phyloP scores from a whole-genome alignment of 2,888 invertebrate species.

The Caenorhabditis angaria region DNA sequence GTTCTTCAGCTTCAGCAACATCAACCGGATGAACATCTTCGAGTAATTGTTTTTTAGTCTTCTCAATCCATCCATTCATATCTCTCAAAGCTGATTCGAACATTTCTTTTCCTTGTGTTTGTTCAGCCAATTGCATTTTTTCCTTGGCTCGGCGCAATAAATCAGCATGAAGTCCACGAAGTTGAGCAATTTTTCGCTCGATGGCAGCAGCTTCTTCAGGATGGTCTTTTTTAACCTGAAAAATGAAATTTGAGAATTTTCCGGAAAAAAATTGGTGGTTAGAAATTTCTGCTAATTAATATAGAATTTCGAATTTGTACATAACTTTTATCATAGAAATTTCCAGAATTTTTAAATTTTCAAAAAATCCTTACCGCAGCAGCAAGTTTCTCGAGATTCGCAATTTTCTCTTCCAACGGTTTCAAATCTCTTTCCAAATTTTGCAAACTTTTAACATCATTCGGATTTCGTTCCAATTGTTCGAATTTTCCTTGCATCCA shows the following conservation, averaged over 20 bases:
- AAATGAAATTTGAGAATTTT: too few species aligned
- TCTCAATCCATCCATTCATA: conserved; percentile 56
- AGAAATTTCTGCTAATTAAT: too few species aligned
- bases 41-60: conserved; percentile 53
- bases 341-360: too few species aligned
- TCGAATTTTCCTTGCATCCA: conserved; percentile 97
- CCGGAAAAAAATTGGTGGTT: too few species aligned
- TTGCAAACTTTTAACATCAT: conserved; percentile 69
- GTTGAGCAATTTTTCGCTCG: conserved; percentile 83
- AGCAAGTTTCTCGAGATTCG: conserved; percentile 85
- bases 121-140: conserved; percentile 85
- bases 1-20: conserved; percentile 88
- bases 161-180: conserved; percentile 87
- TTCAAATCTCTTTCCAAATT: conserved; percentile 90
- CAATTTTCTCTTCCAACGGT: conserved; percentile 89
- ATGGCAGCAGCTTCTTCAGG: conserved; percentile 89
- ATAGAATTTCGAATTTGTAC: too few species aligned
- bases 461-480: conserved; percentile 79
- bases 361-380: conserved; percentile 77
- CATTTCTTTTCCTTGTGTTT: conserved; percentile 90
- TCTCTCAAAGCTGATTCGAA: conserved; percentile 77
- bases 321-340: too few species aligned
- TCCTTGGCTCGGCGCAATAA: conserved; percentile 84
- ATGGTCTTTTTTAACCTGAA: conserved; percentile 79
- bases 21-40: conserved; percentile 63